Percentiles rank a stretch among this genome's conserved stretches.
Conservation (phyloP, 1,140 invertebrate genomes). For the Chironomus tepperi region DNA sequence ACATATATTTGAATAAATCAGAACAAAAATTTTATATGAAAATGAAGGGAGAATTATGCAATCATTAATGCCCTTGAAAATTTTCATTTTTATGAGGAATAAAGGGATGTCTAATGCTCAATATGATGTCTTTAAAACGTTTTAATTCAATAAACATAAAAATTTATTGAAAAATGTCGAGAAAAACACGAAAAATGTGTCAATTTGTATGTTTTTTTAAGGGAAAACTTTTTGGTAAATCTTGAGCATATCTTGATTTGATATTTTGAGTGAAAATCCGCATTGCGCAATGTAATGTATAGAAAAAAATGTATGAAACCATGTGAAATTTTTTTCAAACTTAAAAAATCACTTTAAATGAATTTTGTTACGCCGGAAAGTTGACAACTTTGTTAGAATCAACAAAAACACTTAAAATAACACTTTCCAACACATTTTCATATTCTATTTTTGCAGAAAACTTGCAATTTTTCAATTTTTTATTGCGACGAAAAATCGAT, state of each 20-base stretch:
- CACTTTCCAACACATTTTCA: neutral
- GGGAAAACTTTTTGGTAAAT: neutral
- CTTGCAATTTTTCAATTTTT: neutral
- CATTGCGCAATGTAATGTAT: neutral
- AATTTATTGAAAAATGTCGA: neutral
- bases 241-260: neutral
- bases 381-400: neutral
- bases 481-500: neutral
- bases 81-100: neutral
- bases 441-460: neutral
- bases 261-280: neutral
- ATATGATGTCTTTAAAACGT: no score
- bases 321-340: neutral
- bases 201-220: neutral
- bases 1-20: no score
- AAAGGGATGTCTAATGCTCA: neutral
- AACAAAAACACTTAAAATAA: neutral
- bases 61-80: neutral
- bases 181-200: neutral
- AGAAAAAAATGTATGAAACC: neutral
- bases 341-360: neutral
- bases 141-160: no score
- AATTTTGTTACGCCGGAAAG: neutral
- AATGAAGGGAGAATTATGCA: neutral
- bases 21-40: neutral